Evolutionary conservation across 2,888 invertebrate species (phyloP).

Genomic region (Temnothorax ravouxi): DNA sequence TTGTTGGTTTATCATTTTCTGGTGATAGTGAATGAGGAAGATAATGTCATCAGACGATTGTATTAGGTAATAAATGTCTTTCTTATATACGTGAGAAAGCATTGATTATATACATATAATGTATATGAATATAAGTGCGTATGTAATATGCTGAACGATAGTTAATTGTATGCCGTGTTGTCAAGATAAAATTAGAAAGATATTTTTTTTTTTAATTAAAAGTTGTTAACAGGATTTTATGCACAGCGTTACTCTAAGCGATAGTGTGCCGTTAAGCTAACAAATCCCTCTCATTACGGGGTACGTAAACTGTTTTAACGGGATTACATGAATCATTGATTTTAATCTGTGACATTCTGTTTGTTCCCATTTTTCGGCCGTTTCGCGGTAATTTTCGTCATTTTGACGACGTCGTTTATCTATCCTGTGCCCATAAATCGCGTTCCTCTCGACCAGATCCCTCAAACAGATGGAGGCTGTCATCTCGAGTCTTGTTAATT

Average conservation of each 20-base stretch:
- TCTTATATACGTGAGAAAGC: not conserved
- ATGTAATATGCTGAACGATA: not conserved
- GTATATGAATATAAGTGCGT: not conserved
- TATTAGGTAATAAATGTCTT: not conserved
- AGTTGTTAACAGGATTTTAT: constrained; percentile 10
- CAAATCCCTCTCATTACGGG: constrained; percentile 9
- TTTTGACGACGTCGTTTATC: not conserved
- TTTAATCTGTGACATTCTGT: constrained; percentile 16
- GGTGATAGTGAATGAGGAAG: not conserved
- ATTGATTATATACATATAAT: not conserved
- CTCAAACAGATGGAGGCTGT: not conserved
- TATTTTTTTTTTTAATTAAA: not conserved
- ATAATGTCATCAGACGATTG: not conserved
- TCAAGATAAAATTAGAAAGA: not conserved
- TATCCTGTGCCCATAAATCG: not conserved
- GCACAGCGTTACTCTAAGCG: not conserved
- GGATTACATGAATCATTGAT: constrained; percentile 35
- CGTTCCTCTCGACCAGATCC: not conserved
- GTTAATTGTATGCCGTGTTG: not conserved
- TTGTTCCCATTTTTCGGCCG: constrained; percentile 4
- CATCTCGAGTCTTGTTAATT: not conserved
- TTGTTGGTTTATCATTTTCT: not conserved
- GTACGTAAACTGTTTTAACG: constrained; percentile 37
- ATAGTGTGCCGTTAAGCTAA: not conserved
- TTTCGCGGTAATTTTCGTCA: constrained; percentile 14